Evolutionary conservation across 2,113 vertebrate genomes (phyloP), one percentile per base, ranked within the genome.

Genomic region (Oophaga pumilio): DNA sequence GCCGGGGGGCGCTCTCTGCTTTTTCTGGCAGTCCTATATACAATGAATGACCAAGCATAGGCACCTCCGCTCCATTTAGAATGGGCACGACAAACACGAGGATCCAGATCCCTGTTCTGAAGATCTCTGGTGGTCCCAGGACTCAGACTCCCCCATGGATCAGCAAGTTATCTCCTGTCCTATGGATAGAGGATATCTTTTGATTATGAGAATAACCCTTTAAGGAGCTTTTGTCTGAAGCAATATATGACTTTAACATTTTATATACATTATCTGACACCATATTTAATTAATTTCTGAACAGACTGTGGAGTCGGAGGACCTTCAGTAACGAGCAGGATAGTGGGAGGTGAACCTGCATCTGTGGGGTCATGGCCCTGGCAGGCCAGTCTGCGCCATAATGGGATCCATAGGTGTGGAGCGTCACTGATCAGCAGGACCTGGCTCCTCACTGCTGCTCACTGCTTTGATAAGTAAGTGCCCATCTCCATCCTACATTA

Each of bases 401-500:
- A 95, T 1, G 87, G 76, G 0, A 79, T 77, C 0, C 97, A 99
- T 74, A 95, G 95, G 88, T 99, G 98, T 4, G 98, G 98, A 1
- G 98, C 96, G 0, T 95, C 97, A 0, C 33, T 99, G 90, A 97
- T 99, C 92, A 95, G 93, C 49, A 90, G 94, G 0, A 89, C 24
- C 0, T 99, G 98, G 98, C 93, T 99, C 13, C 91, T 99, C 82
- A 97, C 97, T 4, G 97, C 97, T 0, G 97, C 97, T n/a, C 98
- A 99, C 90, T 99, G 98, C 53, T 98, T 96, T 84, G 93, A 91
- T 73, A 89, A 0, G 94, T 95, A 90, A 93, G 94, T 53, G 9
- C 62, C 66, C 18, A 28, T 82, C 9, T 69, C 8, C 5, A 24
- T 76, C n/a, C 43, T 76, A 52, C 74, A 22, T 73, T 2, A 43